These are phyloP conservation scores for Anthopleura sola DNA, from an alignment of 64 coral and sea anemone species.

Conservation along the genomic window DNA sequence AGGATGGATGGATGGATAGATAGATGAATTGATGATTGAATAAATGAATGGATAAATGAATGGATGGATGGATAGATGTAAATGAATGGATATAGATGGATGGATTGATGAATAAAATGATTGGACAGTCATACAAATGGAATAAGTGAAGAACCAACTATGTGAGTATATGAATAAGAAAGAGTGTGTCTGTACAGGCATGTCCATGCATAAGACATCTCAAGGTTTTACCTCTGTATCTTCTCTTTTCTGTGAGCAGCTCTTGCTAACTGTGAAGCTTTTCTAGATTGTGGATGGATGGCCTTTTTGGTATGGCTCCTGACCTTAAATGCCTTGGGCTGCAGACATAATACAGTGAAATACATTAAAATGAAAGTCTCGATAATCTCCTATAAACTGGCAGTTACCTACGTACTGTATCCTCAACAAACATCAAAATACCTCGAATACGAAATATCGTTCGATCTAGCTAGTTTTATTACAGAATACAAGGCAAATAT, in stretches of 20 bases:
- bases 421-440: no score
- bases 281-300: slow-evolving; percentile 56
- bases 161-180: no score
- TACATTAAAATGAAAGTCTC: no score
- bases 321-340: slow-evolving; percentile 53
- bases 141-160: neutral
- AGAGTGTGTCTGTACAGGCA: no score
- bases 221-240: slow-evolving; percentile 15
- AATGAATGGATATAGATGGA: neutral
- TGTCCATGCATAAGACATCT: neutral
- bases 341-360: neutral
- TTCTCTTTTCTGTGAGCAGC: slow-evolving; percentile 48
- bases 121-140: neutral
- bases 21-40: neutral
- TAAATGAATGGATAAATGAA: neutral
- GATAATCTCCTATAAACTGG: no score
- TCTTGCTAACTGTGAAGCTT: slow-evolving; percentile 47
- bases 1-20: neutral
- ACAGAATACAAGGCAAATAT: no score
- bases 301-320: slow-evolving; percentile 46
- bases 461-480: no score
- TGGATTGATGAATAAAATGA: neutral
- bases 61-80: no score
- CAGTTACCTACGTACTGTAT: no score
- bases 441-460: no score